A percentile compares a stretch with the other conserved stretches of the same genome.
These are phyloP conservation scores for Epizoanthus rinbou DNA, from an alignment of 92 coral and sea anemone genomes.

Conservation along the genomic window DNA sequence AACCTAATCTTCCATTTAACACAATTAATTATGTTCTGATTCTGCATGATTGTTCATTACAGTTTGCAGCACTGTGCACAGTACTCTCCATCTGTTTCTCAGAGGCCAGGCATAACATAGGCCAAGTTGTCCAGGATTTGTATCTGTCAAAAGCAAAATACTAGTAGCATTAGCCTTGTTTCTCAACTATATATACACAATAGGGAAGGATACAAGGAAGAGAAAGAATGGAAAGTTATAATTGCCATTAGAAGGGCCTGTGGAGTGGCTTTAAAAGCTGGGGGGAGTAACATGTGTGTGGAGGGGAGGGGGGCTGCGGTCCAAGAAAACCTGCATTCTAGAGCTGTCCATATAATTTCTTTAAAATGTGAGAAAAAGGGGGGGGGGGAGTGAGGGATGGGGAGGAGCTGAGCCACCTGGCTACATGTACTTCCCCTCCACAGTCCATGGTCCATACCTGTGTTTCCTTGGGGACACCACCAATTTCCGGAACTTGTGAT, in stretches of 20 bases:
- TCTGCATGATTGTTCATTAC: too few relatives aligned
- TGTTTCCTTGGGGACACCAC: slow-evolving; percentile 73
- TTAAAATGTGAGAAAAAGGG: background rate
- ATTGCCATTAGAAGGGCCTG: too few relatives aligned
- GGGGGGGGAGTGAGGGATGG: background rate
- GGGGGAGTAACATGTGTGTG: too few relatives aligned
- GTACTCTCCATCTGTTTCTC: slow-evolving; percentile 13
- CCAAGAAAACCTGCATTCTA: too few relatives aligned
- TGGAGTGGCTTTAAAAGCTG: background rate
- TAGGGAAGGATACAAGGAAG: background rate
- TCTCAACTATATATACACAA: background rate
- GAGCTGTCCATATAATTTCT: too few relatives aligned
- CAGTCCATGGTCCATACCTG: slow-evolving; percentile 64
- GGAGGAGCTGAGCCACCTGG: background rate
- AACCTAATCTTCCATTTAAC: too few relatives aligned
- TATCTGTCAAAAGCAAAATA: slow-evolving; percentile 52
- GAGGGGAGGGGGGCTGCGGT: too few relatives aligned
- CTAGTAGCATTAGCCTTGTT: background rate
- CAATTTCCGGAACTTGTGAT: slow-evolving; percentile 86
- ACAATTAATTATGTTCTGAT: too few relatives aligned
- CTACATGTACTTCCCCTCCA: too few relatives aligned
- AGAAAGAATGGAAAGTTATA: too few relatives aligned
- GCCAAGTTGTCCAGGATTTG: slow-evolving; percentile 89
- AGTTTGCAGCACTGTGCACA: background rate
- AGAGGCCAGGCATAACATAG: slow-evolving; percentile 96